phyloP scores from a whole-genome alignment of 2,888 invertebrate genomes.

The Nezara viridula region DNA sequence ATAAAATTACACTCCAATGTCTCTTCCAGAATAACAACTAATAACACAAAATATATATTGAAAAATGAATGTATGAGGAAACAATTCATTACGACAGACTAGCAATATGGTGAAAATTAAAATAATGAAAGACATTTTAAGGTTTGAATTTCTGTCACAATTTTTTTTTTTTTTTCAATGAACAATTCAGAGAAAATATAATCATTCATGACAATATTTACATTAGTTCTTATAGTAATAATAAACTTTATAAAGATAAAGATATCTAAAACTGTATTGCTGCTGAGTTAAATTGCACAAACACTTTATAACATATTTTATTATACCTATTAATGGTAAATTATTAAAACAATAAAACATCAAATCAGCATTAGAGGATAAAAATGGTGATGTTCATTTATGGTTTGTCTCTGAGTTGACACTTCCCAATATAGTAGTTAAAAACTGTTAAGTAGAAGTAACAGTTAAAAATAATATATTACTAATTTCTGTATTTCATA shows the following conservation, averaged over 20 bases:
- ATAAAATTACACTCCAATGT: background rate
- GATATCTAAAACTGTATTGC: background rate
- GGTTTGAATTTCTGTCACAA: constrained; percentile 3
- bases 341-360: background rate
- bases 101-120: constrained; percentile 32
- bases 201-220: constrained; percentile 16
- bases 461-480: background rate
- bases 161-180: background rate
- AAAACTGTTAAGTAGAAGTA: background rate
- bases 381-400: background rate
- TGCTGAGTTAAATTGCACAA: background rate
- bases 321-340: background rate
- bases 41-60: constrained; percentile 24
- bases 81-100: constrained; percentile 17
- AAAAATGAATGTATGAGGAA: constrained; percentile 27
- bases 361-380: background rate
- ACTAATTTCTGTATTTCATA: background rate
- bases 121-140: constrained; percentile 44
- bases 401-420: background rate
- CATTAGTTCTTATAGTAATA: background rate
- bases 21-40: constrained; percentile 20
- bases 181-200: constrained; percentile 18
- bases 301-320: background rate
- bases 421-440: background rate
- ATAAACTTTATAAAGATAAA: background rate